Percentiles rank a stretch among this genome's conserved stretches.
These are phyloP conservation scores for Periophthalmus magnuspinnatus DNA, from an alignment of 2,797 vertebrate species.

Conservation along the genomic window DNA sequence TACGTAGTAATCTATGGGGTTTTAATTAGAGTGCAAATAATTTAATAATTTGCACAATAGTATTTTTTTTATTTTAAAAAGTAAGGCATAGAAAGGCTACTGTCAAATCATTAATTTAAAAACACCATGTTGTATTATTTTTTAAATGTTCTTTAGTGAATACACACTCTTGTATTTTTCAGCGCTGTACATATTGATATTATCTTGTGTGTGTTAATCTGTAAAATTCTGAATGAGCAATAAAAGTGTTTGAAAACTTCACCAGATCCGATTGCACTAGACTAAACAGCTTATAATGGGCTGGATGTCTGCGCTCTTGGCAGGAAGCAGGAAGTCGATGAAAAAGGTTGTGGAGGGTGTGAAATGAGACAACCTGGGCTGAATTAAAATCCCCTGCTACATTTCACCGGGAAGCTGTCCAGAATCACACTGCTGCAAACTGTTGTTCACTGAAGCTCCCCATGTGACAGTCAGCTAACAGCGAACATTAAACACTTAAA, in stretches of 20 bases:
- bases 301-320: not conserved
- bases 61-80: too few species aligned
- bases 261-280: slow-evolving; percentile 31
- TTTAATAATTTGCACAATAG: too few species aligned
- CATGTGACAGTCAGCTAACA: slow-evolving; percentile 54
- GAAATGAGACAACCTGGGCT: slow-evolving; percentile 35
- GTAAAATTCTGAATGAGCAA: slow-evolving; percentile 11
- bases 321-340: slow-evolving; percentile 1
- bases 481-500: slow-evolving; percentile 64
- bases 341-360: slow-evolving; percentile 40
- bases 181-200: not conserved
- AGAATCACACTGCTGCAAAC: slow-evolving; percentile 46
- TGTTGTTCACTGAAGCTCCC: slow-evolving; percentile 43
- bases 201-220: not conserved
- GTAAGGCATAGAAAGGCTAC: too few species aligned
- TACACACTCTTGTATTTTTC: not conserved
- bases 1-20: too few species aligned
- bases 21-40: too few species aligned
- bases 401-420: slow-evolving; percentile 54
- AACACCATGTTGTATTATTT: too few species aligned
- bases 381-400: slow-evolving; percentile 41
- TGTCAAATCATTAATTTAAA: too few species aligned
- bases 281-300: slow-evolving; percentile 18
- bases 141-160: not conserved
- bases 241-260: slow-evolving; percentile 41